Base-by-base conservation (phyloP, 2,797 vertebrate species). In the Acridotheres tristis region DNA sequence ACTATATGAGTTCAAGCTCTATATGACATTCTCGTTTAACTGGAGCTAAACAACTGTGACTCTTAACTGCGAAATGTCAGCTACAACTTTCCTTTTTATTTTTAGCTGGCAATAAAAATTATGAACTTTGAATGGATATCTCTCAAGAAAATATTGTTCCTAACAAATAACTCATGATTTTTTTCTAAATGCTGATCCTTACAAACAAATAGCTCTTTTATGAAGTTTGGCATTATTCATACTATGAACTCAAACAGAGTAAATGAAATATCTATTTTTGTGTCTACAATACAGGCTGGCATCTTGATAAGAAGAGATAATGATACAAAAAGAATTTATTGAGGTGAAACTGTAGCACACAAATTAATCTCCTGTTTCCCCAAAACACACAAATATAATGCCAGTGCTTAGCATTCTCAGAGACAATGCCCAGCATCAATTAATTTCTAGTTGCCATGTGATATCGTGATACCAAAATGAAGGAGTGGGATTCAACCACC, bases 1-100 rank as follows among this genome's bases (percentile, higher is more conserved):
- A 55, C 51, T 71, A 16, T 69, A 63, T 58, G 79, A 75, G 69
- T 92, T 95, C 93, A 95, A 93, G 75, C 53, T 94, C 90, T 85
- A 69, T 63, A 69, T 90, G 78, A 87, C 71, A 93, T 90, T 97
- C 92, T 89, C 59, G 67, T 93, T 95, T 95, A 94, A 79, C 86
- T 85, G 81, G 30, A 94, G 86, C 42, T 85, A 84, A 96, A 93
- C 66, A 90, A 61, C 90, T 96, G 32, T 74, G 87, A 74, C 58
- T 95, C 53, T 79, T 38, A 55, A 55, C 34, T 67, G 84, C 23
- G 74, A 97, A 96, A 96, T 94, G 63, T 89, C 94, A 95, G 58
- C 66, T 66, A 94, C 79, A 5, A 40, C 43, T 88, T 94, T 86
- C 14, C 11, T 78, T 91, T 93, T 88, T 63, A 94, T 86, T 97